phyloP scores from a whole-genome alignment of 2,113 vertebrate species.

The Indri indri region DNA sequence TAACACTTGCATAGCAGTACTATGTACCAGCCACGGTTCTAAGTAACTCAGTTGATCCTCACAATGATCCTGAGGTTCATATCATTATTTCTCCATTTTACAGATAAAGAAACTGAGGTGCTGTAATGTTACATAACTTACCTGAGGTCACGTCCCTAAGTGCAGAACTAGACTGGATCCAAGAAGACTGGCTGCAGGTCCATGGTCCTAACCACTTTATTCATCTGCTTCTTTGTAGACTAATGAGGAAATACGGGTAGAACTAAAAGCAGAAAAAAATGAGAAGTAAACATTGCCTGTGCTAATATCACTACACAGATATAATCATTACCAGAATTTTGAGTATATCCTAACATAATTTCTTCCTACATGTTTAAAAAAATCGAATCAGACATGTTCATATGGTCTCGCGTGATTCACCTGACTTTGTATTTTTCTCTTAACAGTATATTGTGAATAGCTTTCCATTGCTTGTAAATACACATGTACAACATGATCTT shows the following conservation, averaged over 20 bases:
- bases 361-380: neutral
- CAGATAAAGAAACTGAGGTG: constrained; percentile 32
- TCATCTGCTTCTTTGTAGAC: neutral
- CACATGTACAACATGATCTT: neutral
- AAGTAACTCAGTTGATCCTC: neutral
- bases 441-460: neutral
- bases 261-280: constrained; percentile 1
- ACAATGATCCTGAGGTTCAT: neutral
- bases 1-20: neutral
- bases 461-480: neutral
- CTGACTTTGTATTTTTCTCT: neutral
- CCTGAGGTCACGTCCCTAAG: neutral
- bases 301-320: neutral
- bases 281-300: neutral
- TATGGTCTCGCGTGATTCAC: neutral
- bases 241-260: neutral
- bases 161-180: neutral
- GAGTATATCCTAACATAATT: neutral
- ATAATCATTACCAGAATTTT: neutral
- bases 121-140: neutral
- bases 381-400: neutral
- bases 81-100: neutral
- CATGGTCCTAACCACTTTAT: neutral
- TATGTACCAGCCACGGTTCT: neutral
- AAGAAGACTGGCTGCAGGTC: neutral